Evolutionary conservation across 2,888 invertebrate genomes (phyloP).

Genomic region (Cantharis flavilabris): DNA sequence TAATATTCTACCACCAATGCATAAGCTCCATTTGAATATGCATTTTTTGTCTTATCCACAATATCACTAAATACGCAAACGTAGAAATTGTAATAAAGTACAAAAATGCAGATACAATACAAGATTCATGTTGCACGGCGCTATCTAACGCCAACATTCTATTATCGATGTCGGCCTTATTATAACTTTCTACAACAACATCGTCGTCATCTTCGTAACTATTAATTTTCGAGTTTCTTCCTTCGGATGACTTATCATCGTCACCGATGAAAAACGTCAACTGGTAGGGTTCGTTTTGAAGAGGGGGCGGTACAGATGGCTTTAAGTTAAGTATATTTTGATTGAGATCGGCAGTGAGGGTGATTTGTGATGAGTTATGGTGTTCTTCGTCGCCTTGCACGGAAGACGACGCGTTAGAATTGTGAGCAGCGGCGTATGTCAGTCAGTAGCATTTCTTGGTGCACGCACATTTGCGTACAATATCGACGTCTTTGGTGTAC

Average conservation of each 20-base stretch:
- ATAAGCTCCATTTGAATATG: slow-evolving; percentile 53
- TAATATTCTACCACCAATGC: slow-evolving; percentile 51
- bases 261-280: slow-evolving; percentile 52
- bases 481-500: slow-evolving; percentile 94
- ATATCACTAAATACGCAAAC: slow-evolving; percentile 52
- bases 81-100: slow-evolving; percentile 55
- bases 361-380: slow-evolving; percentile 29
- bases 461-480: slow-evolving; percentile 96
- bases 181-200: slow-evolving; percentile 50
- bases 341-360: slow-evolving; percentile 35
- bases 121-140: slow-evolving; percentile 46
- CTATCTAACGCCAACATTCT: slow-evolving; percentile 33
- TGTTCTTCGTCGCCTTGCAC: slow-evolving; percentile 16
- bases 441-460: slow-evolving; percentile 86
- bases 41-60: slow-evolving; percentile 55
- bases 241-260: slow-evolving; percentile 32
- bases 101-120: slow-evolving; percentile 53
- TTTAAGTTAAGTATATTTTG: slow-evolving; percentile 43
- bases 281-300: slow-evolving; percentile 46
- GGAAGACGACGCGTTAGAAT: slow-evolving; percentile 49
- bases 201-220: slow-evolving; percentile 39
- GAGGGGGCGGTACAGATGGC: slow-evolving; percentile 36
- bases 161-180: slow-evolving; percentile 37
- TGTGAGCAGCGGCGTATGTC: slow-evolving; percentile 65
- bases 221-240: slow-evolving; percentile 11